Evolutionary conservation across 64 coral and sea anemone genomes (phyloP).

Genomic region (Actinia equina): DNA sequence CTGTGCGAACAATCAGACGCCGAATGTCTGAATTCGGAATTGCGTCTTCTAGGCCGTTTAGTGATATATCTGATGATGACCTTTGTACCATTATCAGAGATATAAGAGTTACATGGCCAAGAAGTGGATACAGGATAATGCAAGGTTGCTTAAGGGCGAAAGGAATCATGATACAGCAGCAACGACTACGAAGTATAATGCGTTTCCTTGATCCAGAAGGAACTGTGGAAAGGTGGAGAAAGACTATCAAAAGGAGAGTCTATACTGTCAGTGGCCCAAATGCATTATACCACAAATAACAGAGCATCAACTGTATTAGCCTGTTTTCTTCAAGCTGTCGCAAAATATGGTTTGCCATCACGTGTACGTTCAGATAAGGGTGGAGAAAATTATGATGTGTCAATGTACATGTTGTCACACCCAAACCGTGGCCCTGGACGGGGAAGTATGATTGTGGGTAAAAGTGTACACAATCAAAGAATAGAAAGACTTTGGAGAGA

Average conservation of each 20-base stretch:
- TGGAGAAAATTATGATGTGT: no score
- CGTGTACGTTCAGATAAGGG: no score
- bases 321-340: no score
- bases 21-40: conserved; percentile 14
- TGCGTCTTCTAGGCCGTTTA: not conserved
- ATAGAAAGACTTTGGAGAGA: no score
- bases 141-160: conserved; percentile 15
- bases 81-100: conserved; percentile 16
- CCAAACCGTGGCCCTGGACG: no score
- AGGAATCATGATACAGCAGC: conserved; percentile 16
- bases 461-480: no score
- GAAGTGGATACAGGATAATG: conserved; percentile 31
- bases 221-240: conserved; percentile 7
- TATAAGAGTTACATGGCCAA: not conserved
- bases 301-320: conserved; percentile 13
- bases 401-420: no score
- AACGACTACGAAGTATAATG: conserved; percentile 4
- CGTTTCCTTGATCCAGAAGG: conserved; percentile 32
- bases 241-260: conserved; percentile 12
- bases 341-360: no score
- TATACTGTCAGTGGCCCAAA: conserved; percentile 30
- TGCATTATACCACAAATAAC: conserved; percentile 29
- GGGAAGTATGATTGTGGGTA: no score
- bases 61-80: conserved; percentile 25
- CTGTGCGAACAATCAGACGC: conserved; percentile 13